Evolutionary conservation across 1,140 invertebrate genomes (phyloP), one percentile per base, ranked within the genome.

Genomic region (Asbolus verrucosus): DNA sequence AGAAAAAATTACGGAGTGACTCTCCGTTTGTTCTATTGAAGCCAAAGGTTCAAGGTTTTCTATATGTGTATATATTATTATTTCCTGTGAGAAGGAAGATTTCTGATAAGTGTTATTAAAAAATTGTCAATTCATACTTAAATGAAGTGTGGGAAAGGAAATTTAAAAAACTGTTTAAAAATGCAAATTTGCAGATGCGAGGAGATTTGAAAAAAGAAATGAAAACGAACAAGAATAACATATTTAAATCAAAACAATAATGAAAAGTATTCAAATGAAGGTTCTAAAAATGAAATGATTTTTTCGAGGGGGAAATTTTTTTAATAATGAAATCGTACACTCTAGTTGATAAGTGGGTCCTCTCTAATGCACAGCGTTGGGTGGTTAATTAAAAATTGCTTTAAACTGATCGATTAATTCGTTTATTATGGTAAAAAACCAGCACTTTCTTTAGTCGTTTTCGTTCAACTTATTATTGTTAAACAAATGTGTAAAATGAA

Each of bases 331-430:
- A 31, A 54, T 54, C 21, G 46, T 11, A 54, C 46, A 54, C 19
- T 54, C 46, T 54, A 54, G 2, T 54, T 54, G 46, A 54, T 54
- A 54, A 54, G 46, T 54, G 46, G 46, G 46, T 54, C 46, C 46
- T 54, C 46, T 54, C 46, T 54, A 54, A 54, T 50, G 21, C 46
- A 5, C 41, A 46, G 8, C 41, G 41, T 46, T 19, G 9, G 46
- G 46, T 54, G 46, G 46, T 27, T 54, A 54, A 54, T 54, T 54
- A 54, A 30, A n/a, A 54, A 24, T 54, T 27, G 8, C 6, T 46
- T 19, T 19, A 46, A 46, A 46, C 14, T 14, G 46, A 54, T 54
- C 46, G 46, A 54, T 54, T 54, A 54, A 54, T 54, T 43, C 21
- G 9, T 36, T 27, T 19, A n/a, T n/a, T n/a, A n/a, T n/a, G n/a